Conservation (phyloP, 2,888 invertebrate genomes). For the Automeris io region DNA sequence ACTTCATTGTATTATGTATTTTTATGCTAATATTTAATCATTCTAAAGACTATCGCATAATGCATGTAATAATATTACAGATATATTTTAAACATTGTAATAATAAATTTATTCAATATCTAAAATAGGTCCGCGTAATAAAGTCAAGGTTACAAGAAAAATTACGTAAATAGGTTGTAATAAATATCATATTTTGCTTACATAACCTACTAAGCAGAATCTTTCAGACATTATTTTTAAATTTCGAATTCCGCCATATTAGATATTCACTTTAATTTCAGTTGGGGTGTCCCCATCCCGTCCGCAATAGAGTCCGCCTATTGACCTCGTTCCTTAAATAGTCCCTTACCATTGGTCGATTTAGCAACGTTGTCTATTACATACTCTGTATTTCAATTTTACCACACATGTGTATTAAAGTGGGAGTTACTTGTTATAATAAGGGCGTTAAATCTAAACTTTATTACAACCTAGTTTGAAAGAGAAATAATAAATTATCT, state of each 20-base stretch:
- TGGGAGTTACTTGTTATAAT: conserved; percentile 3
- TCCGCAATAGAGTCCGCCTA: conserved; percentile 54
- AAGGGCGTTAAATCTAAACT: background rate
- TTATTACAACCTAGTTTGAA: background rate
- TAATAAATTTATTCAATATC: too few relatives aligned
- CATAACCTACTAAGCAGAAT: background rate
- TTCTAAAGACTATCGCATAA: too few relatives aligned
- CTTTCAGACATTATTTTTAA: conserved; percentile 21
- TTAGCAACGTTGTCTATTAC: conserved; percentile 54
- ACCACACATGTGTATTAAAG: conserved; percentile 12
- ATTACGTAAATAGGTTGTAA: too few relatives aligned
- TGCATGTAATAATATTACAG: too few relatives aligned
- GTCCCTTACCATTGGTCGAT: conserved; percentile 54
- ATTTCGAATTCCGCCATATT: conserved; percentile 30
- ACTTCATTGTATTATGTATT: too few relatives aligned
- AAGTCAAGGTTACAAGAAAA: too few relatives aligned
- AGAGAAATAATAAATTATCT: background rate
- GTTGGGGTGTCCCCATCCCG: conserved; percentile 38
- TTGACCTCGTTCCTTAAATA: conserved; percentile 49
- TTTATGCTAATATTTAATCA: too few relatives aligned
- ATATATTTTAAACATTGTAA: too few relatives aligned
- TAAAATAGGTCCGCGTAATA: too few relatives aligned
- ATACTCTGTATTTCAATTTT: conserved; percentile 28
- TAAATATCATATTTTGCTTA: background rate
- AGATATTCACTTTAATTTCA: conserved; percentile 33